These are phyloP conservation scores for Chelonia mydas DNA, from an alignment of 2,797 vertebrate genomes.

Conservation along the genomic window DNA sequence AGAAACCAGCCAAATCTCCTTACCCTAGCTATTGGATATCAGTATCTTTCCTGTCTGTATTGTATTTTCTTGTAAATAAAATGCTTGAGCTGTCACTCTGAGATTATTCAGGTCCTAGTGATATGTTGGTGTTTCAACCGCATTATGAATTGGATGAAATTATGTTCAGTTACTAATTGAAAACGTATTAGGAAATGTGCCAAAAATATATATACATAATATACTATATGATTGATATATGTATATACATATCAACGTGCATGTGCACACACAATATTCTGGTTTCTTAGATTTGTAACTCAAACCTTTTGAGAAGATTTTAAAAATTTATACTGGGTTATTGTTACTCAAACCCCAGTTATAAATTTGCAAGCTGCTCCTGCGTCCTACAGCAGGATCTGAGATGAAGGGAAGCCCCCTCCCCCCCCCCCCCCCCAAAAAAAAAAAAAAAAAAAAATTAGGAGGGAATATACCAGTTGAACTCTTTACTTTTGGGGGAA, in stretches of 20 bases:
- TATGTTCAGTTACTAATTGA: background rate
- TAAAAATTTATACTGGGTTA: background rate
- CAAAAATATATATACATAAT: too few species aligned
- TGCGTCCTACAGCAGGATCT: background rate
- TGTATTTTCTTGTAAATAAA: background rate
- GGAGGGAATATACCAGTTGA: background rate
- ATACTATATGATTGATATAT: too few species aligned
- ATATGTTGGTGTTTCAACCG: background rate
- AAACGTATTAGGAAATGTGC: background rate
- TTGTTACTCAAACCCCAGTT: background rate
- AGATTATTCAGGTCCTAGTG: background rate
- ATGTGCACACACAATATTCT: background rate
- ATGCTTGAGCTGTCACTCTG: background rate
- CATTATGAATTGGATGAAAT: background rate
- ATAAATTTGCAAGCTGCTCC: background rate
- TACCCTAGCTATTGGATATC: background rate
- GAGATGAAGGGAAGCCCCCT: background rate
- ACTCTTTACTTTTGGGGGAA: background rate
- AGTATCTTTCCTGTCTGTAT: background rate
- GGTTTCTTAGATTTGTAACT: background rate
- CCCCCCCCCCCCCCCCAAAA: background rate
- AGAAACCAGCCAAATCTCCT: background rate
- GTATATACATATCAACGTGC: background rate
- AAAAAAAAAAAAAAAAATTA: background rate
- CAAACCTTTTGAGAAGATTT: background rate